These are phyloP conservation scores for Pseudococcus jackbeardsleyi DNA, from an alignment of 2,888 invertebrate species.

Conservation along the genomic window DNA sequence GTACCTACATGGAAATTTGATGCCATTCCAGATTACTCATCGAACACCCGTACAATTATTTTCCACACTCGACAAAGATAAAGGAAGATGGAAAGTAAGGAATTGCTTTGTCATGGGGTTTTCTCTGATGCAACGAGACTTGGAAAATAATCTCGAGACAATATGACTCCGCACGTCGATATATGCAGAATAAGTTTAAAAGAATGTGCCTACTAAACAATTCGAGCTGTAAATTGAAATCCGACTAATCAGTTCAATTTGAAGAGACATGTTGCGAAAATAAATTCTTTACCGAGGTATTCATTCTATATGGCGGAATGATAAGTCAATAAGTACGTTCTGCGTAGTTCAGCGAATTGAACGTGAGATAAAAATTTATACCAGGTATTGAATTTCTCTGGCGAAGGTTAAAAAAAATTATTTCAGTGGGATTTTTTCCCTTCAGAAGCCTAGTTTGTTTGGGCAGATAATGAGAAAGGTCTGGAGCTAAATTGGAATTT, in stretches of 20 bases:
- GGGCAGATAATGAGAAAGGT: not conserved
- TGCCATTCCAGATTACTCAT: not conserved
- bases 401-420: not conserved
- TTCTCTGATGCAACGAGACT: not conserved
- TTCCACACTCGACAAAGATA: not conserved
- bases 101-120: not conserved
- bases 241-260: not conserved
- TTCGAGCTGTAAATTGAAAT: not conserved
- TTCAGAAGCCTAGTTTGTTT: not conserved
- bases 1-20: not conserved
- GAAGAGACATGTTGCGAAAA: not conserved
- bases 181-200: not conserved
- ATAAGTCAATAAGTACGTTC: not conserved
- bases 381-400: not conserved
- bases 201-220: slow-evolving; percentile 2
- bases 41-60: not conserved
- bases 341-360: slow-evolving; percentile 4
- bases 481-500: not conserved
- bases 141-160: not conserved
- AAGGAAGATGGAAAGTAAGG: not conserved
- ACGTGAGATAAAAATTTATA: not conserved
- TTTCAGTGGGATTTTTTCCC: not conserved
- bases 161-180: not conserved
- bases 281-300: not conserved
- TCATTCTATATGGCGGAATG: not conserved